Base-by-base conservation (phyloP, 1,140 invertebrate species). In the Pentalonia nigronervosa region DNA sequence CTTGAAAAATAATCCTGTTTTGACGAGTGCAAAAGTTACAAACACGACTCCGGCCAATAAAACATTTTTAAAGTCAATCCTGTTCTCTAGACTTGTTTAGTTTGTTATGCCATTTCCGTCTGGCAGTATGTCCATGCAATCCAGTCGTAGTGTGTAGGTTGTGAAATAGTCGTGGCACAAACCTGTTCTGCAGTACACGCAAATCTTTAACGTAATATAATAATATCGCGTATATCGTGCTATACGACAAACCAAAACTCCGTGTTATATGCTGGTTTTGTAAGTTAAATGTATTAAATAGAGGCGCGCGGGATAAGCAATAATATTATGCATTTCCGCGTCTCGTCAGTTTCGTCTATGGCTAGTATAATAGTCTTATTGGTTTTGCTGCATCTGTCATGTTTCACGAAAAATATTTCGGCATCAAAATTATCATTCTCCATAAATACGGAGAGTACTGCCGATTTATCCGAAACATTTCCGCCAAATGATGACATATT, bases 251-350 rank as follows among this genome's bases (percentile, higher is more conserved):
- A 34, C 1, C 2, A 34, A 21, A 88, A 20, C n/a, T 34, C 87
- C 56, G n/a, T 56, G 48, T 89, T 56, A 7, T 14, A 89, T 21
- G 34, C 50, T 34, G 23, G 34, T 4, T 30, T 47, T 21, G 36
- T 45, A 25, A 86, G 47, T 45, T 45, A 2, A 47, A 86, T 25
- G 41, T 23, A 45, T 23, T 30, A 25, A 81, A 20, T 11, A 36
- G 21, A 67, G 30, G 6, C 30, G 83, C 41, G 41, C 14, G 17
- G 4, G 47, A 34, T 34, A 34, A n/a, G n/a, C 86, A 50, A n/a
- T n/a, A 88, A 50, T 25, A 88, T 47, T 11, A 47, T 88, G 86
- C 48, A 88, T 88, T 87, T 87, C 86, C 47, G 11, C 83, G 83
- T 86, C 83, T 47, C 83, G 20, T 87, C 30, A n/a, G 48, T 88